A percentile compares a stretch with the other conserved stretches of the same genome.
Conservation (phyloP, 2,113 vertebrate genomes). For the Silurus asotus region DNA sequence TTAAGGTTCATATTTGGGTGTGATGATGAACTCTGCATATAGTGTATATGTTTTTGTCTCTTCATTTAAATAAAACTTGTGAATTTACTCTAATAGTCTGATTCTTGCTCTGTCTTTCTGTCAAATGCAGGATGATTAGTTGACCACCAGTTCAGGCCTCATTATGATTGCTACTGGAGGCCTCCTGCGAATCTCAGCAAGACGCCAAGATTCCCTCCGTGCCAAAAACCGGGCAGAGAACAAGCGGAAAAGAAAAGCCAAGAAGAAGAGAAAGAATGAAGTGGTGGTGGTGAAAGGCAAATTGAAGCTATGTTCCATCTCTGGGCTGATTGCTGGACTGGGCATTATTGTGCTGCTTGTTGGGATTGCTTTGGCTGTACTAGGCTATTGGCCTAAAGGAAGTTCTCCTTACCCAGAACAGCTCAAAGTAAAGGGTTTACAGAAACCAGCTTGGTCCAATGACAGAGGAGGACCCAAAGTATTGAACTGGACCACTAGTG, state of each 20-base stretch:
- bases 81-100: neutral
- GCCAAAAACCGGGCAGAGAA: constrained; percentile 77
- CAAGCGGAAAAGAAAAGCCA: constrained; percentile 82
- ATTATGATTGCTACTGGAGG: constrained; percentile 97
- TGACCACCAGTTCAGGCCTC: constrained; percentile 49
- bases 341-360: constrained; percentile 88
- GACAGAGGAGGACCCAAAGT: constrained; percentile 10
- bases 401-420: constrained; percentile 64
- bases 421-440: constrained; percentile 44
- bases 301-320: constrained; percentile 86
- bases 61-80: constrained; percentile 10
- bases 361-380: constrained; percentile 84
- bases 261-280: constrained; percentile 87
- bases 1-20: neutral
- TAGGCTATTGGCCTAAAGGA: constrained; percentile 93
- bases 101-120: constrained; percentile 30
- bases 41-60: neutral
- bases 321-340: constrained; percentile 84
- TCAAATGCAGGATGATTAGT: constrained; percentile 57
- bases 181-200: constrained; percentile 88
- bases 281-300: constrained; percentile 95
- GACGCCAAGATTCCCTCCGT: constrained; percentile 88
- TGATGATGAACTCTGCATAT: neutral
- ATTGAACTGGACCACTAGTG: constrained; percentile 44
- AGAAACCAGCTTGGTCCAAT: constrained; percentile 30